Evolutionary conservation across 2,113 vertebrate genomes (phyloP), one percentile per base, ranked within the genome.

Genomic region (Actenoides hombroni): DNA sequence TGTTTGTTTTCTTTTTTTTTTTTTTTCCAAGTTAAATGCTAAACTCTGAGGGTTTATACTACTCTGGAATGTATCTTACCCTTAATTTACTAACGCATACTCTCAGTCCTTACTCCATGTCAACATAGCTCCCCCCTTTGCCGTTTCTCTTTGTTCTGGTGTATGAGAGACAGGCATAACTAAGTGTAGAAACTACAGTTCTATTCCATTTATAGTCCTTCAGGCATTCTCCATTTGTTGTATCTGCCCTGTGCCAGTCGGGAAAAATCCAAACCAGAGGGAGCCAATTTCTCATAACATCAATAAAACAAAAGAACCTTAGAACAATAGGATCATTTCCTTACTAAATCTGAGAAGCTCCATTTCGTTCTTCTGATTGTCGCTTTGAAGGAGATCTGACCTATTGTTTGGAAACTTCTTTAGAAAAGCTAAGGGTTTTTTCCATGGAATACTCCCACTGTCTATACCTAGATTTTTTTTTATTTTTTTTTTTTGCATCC

Each of bases 211-310:
- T 90, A 78, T 83, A 88, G 86, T 73, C 53, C 44, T 93, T 33
- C 49, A 44, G 69, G 44, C 9, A 0, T 68, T 76, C 60, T 75
- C 78, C 35, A 53, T 78, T 95, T 92, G 76, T 79, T 71, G 16
- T 57, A 88, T 91, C 65, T 92, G 73, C 59, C 86, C 65, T 83
- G 44, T 94, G 86, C 88, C 88, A 87, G 88, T 67, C 67, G 94
- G 92, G 42, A 92, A 96, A 94, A 94, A 82, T 83, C 44, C 81
- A 82, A 86, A 71, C 57, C 53, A 90, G 42, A 73, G 53, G 44
- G 61, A 94, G 61, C 31, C 74, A 61, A 65, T 93, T 94, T 73
- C 69, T 93, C 81, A 92, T 69, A 69, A 37, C 28, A 68, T 78
- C 57, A 93, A 53, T 84, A 73, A 94, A 83, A 89, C 28, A 79